Evolutionary conservation across 2,797 vertebrate species (phyloP).

Genomic region (Anisognathus igniventris): DNA sequence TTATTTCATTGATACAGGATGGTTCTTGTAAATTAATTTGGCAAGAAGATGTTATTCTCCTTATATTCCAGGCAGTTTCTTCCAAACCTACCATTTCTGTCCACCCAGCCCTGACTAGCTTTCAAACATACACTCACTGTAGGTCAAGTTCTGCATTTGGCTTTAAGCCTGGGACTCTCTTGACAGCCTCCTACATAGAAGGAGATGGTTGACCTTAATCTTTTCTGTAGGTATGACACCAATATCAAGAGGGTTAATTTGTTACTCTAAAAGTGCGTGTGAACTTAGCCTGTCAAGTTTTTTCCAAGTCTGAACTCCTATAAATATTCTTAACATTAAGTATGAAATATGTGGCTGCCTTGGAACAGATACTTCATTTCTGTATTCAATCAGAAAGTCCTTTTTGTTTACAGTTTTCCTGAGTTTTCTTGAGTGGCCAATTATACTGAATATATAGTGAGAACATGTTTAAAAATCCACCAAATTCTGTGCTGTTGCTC

Average conservation of each 20-base stretch:
- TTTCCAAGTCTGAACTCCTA: neutral
- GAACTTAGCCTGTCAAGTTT: neutral
- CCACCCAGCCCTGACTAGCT: neutral
- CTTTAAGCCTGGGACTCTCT: neutral
- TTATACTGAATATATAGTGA: neutral
- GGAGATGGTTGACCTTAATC: neutral
- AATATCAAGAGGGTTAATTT: neutral
- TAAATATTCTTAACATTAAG: neutral
- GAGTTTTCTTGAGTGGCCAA: neutral
- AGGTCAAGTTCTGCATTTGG: neutral
- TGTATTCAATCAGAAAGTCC: neutral
- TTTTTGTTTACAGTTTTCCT: neutral
- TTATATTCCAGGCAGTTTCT: neutral
- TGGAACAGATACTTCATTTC: neutral
- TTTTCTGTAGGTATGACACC: neutral
- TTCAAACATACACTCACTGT: neutral
- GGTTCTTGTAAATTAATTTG: neutral
- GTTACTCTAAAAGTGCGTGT: neutral
- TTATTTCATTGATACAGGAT: neutral
- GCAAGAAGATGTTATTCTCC: neutral
- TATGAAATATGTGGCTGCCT: neutral
- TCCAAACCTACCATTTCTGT: neutral
- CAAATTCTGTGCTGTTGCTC: neutral
- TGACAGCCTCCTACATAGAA: neutral
- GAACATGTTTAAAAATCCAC: neutral